A percentile compares a stretch with the other conserved stretches of the same genome.
phyloP scores from a whole-genome alignment of 2,797 vertebrate species.

The Arctocebus calabarensis region DNA sequence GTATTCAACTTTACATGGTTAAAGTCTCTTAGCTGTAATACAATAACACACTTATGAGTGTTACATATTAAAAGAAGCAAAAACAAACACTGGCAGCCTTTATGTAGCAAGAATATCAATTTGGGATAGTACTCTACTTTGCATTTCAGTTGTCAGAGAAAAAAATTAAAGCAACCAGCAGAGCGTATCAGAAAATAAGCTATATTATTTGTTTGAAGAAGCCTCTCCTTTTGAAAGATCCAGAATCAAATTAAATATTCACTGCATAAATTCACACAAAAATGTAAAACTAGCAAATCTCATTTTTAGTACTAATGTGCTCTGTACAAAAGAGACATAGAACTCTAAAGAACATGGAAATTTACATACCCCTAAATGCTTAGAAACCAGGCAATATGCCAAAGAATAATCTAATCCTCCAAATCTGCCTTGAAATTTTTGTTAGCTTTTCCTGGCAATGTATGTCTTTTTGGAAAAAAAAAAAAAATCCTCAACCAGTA shows the following conservation, averaged over 20 bases:
- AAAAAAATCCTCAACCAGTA: slow-evolving; percentile 35
- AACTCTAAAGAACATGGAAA: slow-evolving; percentile 74
- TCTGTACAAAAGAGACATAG: slow-evolving; percentile 76
- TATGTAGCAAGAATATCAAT: slow-evolving; percentile 70
- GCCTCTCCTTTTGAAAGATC: slow-evolving; percentile 63
- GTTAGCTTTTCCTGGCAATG: slow-evolving; percentile 78
- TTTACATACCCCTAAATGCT: slow-evolving; percentile 80
- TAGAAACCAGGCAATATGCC: slow-evolving; percentile 81
- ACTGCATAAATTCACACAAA: slow-evolving; percentile 79
- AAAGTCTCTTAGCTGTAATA: slow-evolving; percentile 72
- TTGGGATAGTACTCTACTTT: slow-evolving; percentile 65
- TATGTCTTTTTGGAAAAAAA: neutral
- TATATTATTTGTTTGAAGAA: slow-evolving; percentile 70
- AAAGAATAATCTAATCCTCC: slow-evolving; percentile 81
- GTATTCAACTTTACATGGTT: slow-evolving; percentile 61
- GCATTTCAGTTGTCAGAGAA: slow-evolving; percentile 60
- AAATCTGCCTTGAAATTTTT: slow-evolving; percentile 80
- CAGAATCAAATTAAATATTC: slow-evolving; percentile 78
- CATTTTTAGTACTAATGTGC: slow-evolving; percentile 78
- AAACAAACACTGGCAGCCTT: slow-evolving; percentile 69
- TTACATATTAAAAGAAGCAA: slow-evolving; percentile 68
- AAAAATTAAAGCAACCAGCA: slow-evolving; percentile 57
- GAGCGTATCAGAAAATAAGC: slow-evolving; percentile 69
- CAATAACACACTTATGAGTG: slow-evolving; percentile 57
- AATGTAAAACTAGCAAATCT: slow-evolving; percentile 79